These are phyloP conservation scores for Pteria penguin DNA, from an alignment of 2,888 invertebrate genomes.

Conservation along the genomic window DNA sequence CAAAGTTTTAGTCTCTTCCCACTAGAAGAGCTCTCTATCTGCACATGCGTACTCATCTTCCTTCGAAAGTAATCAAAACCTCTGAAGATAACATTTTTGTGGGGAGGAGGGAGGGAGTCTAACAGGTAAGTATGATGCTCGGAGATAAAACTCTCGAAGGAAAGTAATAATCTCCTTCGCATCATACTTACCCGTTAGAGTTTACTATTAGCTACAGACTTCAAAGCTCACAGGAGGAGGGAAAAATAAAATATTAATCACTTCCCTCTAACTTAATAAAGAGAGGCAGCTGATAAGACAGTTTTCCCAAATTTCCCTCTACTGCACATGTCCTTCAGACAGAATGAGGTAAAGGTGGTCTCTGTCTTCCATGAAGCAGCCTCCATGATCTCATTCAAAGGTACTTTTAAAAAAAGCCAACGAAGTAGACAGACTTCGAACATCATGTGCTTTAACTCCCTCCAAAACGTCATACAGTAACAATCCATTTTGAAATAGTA, in stretches of 20 bases:
- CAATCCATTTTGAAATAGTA: too few relatives aligned
- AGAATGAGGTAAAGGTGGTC: neutral
- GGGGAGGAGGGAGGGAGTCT: too few relatives aligned
- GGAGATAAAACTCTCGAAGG: slow-evolving; percentile 1
- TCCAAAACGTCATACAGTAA: neutral
- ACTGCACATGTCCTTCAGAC: neutral
- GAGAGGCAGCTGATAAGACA: neutral
- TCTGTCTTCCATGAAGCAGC: too few relatives aligned
- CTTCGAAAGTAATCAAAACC: too few relatives aligned
- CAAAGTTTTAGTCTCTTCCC: too few relatives aligned
- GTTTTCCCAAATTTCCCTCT: neutral
- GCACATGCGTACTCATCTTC: too few relatives aligned
- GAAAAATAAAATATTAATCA: neutral
- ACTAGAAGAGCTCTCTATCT: too few relatives aligned
- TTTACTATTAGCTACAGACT: slow-evolving; percentile 1
- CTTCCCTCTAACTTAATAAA: neutral
- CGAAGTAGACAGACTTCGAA: too few relatives aligned
- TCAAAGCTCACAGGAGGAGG: neutral
- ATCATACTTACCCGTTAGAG: neutral
- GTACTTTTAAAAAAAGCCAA: too few relatives aligned
- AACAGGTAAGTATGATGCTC: slow-evolving; percentile 2
- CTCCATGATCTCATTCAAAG: too few relatives aligned
- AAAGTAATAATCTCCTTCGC: too few relatives aligned
- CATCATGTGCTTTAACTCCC: slow-evolving; percentile 4
- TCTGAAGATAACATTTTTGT: too few relatives aligned